phyloP scores from a whole-genome alignment of 2,888 invertebrate genomes.

The Cataglyphis altisquamis region DNA sequence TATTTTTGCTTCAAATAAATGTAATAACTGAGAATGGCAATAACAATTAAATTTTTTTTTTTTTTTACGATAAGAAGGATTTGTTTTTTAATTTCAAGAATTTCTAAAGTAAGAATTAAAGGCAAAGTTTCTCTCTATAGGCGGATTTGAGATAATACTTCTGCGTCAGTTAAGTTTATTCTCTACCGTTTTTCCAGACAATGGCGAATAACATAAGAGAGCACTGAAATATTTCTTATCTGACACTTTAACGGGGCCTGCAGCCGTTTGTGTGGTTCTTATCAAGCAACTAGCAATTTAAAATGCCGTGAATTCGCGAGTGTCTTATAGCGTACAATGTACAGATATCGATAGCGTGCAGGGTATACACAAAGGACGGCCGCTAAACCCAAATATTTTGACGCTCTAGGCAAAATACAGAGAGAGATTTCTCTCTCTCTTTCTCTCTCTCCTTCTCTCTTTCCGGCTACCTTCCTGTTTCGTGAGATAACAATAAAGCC shows the following conservation, averaged over 20 bases:
- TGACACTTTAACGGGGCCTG: slow-evolving; percentile 67
- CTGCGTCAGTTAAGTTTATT: slow-evolving; percentile 6
- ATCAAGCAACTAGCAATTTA: slow-evolving; percentile 71
- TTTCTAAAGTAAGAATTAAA: background rate
- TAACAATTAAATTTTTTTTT: background rate
- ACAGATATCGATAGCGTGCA: slow-evolving; percentile 56
- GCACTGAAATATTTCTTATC: slow-evolving; percentile 68
- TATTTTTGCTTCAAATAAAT: background rate
- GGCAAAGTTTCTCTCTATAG: background rate
- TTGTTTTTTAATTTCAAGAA: background rate
- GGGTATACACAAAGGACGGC: slow-evolving; percentile 50
- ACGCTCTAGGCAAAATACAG: slow-evolving; percentile 56
- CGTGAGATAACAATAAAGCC: slow-evolving; percentile 54
- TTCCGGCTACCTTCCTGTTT: slow-evolving; percentile 40
- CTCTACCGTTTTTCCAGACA: slow-evolving; percentile 47
- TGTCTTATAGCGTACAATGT: slow-evolving; percentile 56
- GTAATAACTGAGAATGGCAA: background rate
- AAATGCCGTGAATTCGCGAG: slow-evolving; percentile 64
- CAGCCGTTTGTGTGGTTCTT: slow-evolving; percentile 66
- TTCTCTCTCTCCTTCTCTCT: background rate
- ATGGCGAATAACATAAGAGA: slow-evolving; percentile 61
- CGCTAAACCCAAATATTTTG: slow-evolving; percentile 56
- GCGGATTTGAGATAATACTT: background rate
- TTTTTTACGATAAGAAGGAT: background rate
- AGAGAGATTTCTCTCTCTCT: background rate